A percentile compares a stretch with the other conserved stretches of the same genome.
Evolutionary conservation across 64 coral and sea anemone genomes (phyloP).

Genomic region (Cladopsammia gracilis): DNA sequence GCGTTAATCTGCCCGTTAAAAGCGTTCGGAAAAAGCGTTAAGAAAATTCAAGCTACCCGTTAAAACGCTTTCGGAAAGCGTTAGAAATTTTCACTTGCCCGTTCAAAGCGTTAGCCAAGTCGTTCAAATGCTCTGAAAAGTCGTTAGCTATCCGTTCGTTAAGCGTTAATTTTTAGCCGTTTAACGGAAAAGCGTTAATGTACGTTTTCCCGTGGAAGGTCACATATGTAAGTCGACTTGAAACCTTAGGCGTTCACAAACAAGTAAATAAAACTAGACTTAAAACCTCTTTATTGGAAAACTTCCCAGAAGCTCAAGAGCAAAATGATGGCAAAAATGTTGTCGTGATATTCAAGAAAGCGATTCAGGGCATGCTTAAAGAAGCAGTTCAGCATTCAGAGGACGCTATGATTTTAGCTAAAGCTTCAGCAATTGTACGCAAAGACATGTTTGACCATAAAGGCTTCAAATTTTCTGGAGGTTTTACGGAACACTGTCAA

Average conservation of each 20-base stretch:
- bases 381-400: constrained; percentile 63
- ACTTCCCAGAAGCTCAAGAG: constrained; percentile 64
- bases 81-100: too few species aligned
- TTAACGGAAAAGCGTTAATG: too few species aligned
- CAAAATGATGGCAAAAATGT: constrained; percentile 61
- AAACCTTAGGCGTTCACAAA: constrained; percentile 71
- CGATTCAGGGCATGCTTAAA: constrained; percentile 64
- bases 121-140: too few species aligned
- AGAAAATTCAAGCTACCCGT: too few species aligned
- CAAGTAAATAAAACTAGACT: constrained; percentile 74
- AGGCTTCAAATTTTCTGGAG: constrained; percentile 71
- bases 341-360: constrained; percentile 73
- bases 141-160: too few species aligned
- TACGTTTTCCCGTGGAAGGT: too few species aligned
- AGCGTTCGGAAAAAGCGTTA: too few species aligned
- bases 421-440: constrained; percentile 66
- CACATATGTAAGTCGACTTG: constrained; percentile 61
- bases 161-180: too few species aligned
- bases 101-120: too few species aligned
- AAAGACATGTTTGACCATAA: constrained; percentile 72
- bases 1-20: too few species aligned
- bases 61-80: too few species aligned
- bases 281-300: constrained; percentile 79
- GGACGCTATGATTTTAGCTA: constrained; percentile 76
- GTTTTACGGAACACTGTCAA: constrained; percentile 65